Evolutionary conservation across 2,797 vertebrate species (phyloP).

Genomic region (Synanceia verrucosa): DNA sequence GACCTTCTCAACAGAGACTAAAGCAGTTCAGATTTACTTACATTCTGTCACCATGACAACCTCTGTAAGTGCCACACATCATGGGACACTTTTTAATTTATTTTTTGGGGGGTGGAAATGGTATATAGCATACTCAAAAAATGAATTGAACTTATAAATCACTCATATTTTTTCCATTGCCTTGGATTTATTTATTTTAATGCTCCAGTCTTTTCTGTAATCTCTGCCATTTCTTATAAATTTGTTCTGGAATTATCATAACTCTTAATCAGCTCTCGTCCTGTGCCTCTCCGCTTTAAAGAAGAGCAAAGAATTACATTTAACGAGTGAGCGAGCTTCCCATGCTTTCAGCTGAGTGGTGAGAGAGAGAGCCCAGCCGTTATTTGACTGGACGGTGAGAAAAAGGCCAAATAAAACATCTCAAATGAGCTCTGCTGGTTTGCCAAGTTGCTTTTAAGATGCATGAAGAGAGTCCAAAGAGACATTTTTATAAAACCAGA

Average conservation of each 20-base stretch:
- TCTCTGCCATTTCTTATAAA: not conserved
- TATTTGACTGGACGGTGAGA: conserved; percentile 23
- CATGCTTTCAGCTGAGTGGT: conserved; percentile 14
- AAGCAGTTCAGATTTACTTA: conserved; percentile 8
- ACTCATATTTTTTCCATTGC: conserved; percentile 10
- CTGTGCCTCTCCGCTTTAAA: too few species aligned
- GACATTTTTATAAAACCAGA: not conserved
- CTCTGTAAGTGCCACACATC: conserved; percentile 6
- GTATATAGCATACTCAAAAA: conserved; percentile 30
- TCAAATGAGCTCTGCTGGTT: conserved; percentile 4
- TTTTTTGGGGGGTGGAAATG: conserved; percentile 11
- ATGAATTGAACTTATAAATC: conserved; percentile 37
- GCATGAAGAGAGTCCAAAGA: conserved; percentile 9
- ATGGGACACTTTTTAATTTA: not conserved
- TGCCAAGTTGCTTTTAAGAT: conserved; percentile 8
- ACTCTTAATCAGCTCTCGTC: not conserved
- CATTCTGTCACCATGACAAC: conserved; percentile 10
- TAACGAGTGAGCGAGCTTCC: conserved; percentile 14
- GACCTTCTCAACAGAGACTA: not conserved
- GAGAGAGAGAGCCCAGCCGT: conserved; percentile 17
- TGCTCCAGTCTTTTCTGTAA: not conserved
- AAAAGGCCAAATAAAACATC: conserved; percentile 33
- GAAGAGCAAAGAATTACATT: not conserved
- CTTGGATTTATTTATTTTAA: conserved; percentile 37
- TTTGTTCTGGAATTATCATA: conserved; percentile 18